Evolutionary conservation across 1,140 invertebrate species (phyloP), one percentile per base, ranked within the genome.

Genomic region (Cataglyphis hispanica): DNA sequence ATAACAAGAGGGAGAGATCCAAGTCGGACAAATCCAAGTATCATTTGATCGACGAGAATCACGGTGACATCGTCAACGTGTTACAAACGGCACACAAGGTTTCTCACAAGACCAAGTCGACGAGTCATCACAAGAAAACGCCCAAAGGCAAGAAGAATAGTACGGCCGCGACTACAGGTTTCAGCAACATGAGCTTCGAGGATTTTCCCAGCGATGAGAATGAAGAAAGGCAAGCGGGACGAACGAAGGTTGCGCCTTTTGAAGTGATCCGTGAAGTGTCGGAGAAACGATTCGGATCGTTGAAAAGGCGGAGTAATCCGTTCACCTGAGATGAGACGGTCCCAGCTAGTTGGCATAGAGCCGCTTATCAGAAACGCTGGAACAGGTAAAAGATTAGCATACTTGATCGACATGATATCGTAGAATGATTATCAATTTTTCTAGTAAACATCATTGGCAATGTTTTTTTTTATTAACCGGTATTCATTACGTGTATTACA

Each of bases 141-240:
- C 86, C 89, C 0, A 94, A 94, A 22, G 75, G 84, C 0, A 95
- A 94, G 40, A 94, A 94, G 63, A 76, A 63, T 0, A 46, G 46
- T 19, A 76, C 88, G 0, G 86, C 86, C 0, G 88, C 88, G 2
- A 91, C 91, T 56, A 95, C 95, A 2, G 97, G 97, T 4, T 97
- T 98, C 86, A 97, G 96, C 87, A 98, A 98, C 90, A 97, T 97
- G 97, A 97, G 97, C 89, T 98, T 98, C 88, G 97, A 97, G 92
- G 97, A 98, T 93, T 97, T 97, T 89, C 96, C 97, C 1, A 97
- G 96, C 27, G 97, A 97, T 86, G 96, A 97, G 76, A 95, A 95
- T 46, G 92, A 94, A 22, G 94, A 95, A 43, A 92, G 91, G 74
- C 90, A 92, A 11, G 70, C 90, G 1, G 58, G 53, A 19, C 91